Percentiles rank a stretch among this genome's conserved stretches.
phyloP scores from a whole-genome alignment of 2,113 vertebrate genomes.

The Peromyscus leucopus region DNA sequence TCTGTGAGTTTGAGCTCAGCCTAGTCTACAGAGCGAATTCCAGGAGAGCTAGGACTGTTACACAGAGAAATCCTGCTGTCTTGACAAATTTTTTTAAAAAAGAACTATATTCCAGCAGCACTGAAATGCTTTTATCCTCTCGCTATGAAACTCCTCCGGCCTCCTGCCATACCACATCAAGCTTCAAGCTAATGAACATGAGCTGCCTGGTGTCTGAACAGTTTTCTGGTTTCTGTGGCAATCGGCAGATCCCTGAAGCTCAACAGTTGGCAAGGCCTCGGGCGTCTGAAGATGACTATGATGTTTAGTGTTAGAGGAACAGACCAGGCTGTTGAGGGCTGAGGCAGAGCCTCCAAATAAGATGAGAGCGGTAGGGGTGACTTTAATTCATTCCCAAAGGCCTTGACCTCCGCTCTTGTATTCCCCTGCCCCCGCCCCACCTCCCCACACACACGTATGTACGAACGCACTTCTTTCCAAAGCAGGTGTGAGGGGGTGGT shows the following conservation, averaged over 20 bases:
- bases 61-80: no score
- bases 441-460: background rate
- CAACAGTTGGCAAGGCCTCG: background rate
- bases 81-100: background rate
- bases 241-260: slow-evolving; percentile 6
- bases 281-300: background rate
- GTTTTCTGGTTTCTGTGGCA: slow-evolving; percentile 61
- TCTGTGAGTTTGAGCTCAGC: no score
- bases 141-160: background rate
- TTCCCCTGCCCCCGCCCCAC: no score
- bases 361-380: background rate
- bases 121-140: background rate
- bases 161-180: background rate
- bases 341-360: slow-evolving; percentile 18
- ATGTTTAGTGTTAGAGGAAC: slow-evolving; percentile 12
- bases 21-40: no score
- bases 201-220: background rate
- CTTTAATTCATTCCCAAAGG: slow-evolving; percentile 7
- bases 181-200: slow-evolving; percentile 48
- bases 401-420: background rate
- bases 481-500: background rate
- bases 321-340: background rate
- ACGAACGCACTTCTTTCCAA: background rate
- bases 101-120: background rate
- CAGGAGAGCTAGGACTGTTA: no score